Conservation (phyloP, 1,140 invertebrate species). For the Zaprionus ornatus region DNA sequence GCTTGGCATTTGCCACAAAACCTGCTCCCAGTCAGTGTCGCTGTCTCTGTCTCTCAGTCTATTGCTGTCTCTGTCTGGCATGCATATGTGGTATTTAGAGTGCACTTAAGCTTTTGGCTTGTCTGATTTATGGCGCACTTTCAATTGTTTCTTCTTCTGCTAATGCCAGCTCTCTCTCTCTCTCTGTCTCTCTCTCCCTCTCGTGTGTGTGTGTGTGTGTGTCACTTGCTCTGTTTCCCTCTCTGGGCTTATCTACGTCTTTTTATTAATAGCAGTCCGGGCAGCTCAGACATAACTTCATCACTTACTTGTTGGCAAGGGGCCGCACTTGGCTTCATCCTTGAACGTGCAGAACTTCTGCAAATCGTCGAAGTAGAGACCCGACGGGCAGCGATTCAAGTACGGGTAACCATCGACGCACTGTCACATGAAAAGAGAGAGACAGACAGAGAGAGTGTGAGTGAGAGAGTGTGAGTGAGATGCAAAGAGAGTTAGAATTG, state of each 20-base stretch:
- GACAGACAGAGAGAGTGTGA: not conserved
- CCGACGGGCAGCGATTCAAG: constrained; percentile 93
- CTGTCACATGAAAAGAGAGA: constrained; percentile 83
- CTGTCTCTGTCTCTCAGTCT: not conserved
- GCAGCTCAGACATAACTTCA: constrained; percentile 47
- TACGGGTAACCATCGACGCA: constrained; percentile 95
- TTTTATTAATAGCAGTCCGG: constrained; percentile 36
- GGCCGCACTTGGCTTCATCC: constrained; percentile 95
- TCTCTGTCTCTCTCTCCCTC: not conserved
- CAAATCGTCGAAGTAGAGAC: constrained; percentile 94
- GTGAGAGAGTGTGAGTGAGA: not conserved
- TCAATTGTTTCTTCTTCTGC: constrained; percentile 61
- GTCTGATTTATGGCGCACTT: constrained; percentile 75
- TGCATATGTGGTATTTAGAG: constrained; percentile 60
- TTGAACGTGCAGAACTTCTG: constrained; percentile 96
- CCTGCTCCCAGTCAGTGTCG: constrained; percentile 11
- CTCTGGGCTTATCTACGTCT: constrained; percentile 6
- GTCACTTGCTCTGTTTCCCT: not conserved
- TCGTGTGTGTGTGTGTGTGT: not conserved
- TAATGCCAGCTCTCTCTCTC: constrained; percentile 28
- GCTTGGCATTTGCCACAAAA: constrained; percentile 46
- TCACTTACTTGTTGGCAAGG: constrained; percentile 92
- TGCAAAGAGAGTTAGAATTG: not conserved
- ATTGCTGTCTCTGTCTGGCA: constrained; percentile 14
- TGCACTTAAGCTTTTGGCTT: constrained; percentile 72